phyloP scores from a whole-genome alignment of 2,113 vertebrate genomes.

The Microtus ochrogaster region DNA sequence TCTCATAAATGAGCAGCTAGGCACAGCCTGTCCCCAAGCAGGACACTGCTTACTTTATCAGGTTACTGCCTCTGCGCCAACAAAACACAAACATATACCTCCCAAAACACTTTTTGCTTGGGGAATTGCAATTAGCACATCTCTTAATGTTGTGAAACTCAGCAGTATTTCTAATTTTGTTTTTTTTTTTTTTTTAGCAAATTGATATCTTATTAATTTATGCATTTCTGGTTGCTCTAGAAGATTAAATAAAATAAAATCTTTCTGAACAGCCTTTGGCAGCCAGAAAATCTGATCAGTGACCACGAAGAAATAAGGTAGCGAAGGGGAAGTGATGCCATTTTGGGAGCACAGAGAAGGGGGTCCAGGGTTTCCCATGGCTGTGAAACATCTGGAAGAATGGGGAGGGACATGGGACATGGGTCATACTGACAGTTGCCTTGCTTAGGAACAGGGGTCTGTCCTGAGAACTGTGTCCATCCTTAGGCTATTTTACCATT shows the following conservation, averaged over 20 bases:
- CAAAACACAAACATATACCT: not conserved
- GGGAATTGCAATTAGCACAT: slow-evolving; percentile 3
- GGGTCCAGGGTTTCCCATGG: not conserved
- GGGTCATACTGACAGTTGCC: not conserved
- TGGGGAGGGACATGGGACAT: not conserved
- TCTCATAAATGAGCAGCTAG: not conserved
- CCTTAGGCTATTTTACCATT: not conserved
- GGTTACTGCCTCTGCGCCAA: not conserved
- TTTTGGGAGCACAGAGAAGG: not conserved
- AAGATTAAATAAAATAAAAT: slow-evolving; percentile 47
- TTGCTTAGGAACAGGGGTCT: not conserved
- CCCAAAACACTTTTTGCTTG: slow-evolving; percentile 1
- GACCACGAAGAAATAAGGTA: not conserved
- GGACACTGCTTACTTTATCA: not conserved
- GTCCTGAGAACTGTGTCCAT: not conserved
- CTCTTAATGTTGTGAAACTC: slow-evolving; percentile 46
- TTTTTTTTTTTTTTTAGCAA: slow-evolving; percentile 35
- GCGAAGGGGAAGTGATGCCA: not conserved
- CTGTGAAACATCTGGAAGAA: not conserved
- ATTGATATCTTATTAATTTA: slow-evolving; percentile 41
- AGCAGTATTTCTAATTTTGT: slow-evolving; percentile 42
- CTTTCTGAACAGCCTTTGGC: slow-evolving; percentile 30
- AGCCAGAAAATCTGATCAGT: not conserved
- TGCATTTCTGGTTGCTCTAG: slow-evolving; percentile 15
- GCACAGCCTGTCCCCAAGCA: not conserved